Evolutionary conservation across 2,888 invertebrate species (phyloP), one percentile per base, ranked within the genome.

Genomic region (Alsophila aescularia): DNA sequence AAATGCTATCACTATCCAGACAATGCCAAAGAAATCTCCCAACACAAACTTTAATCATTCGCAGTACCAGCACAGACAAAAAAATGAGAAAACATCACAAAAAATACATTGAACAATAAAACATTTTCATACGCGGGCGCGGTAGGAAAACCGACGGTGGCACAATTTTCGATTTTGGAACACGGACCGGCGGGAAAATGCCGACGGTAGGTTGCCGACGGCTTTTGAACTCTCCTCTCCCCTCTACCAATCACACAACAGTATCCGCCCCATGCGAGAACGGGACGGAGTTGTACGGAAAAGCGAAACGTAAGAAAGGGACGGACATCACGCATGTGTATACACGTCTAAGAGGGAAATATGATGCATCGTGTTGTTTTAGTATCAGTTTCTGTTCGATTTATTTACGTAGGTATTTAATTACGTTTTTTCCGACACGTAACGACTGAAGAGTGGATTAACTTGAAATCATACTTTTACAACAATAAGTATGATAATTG

Each of bases 341-440:
- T 81, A 83, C 77, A 75, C 74, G 69, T 48, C 70, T 75, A 76
- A 77, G 81, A 84, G 85, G 82, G 87, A 85, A 89, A 85, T 87
- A 88, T 87, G 90, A 90, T 90, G 89, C 90, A 90, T 88, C 83
- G 81, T 85, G 87, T 86, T 90, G 87, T 90, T 88, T 87, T 84
- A 87, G 81, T 87, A 90, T 88, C 85, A 80, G 83, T 86, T 83
- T 81, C 85, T 83, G 75, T 87, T 85, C 84, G 81, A 84, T 87
- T 78, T 87, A 84, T 85, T 84, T 85, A 85, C 5, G 72, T 82
- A n/a, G n/a, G n/a, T n/a, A n/a, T n/a, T n/a, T n/a, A 76, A 85
- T 83, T 83, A 75, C 65, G 61, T 67, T 80, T 81, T 83, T 32
- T 79, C 68, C 73, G 70, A 77, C 77, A 81, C 73, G 75, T 81